phyloP scores from a whole-genome alignment of 53 echinoderm and acorn worm species.

The Stichopus horrens region DNA sequence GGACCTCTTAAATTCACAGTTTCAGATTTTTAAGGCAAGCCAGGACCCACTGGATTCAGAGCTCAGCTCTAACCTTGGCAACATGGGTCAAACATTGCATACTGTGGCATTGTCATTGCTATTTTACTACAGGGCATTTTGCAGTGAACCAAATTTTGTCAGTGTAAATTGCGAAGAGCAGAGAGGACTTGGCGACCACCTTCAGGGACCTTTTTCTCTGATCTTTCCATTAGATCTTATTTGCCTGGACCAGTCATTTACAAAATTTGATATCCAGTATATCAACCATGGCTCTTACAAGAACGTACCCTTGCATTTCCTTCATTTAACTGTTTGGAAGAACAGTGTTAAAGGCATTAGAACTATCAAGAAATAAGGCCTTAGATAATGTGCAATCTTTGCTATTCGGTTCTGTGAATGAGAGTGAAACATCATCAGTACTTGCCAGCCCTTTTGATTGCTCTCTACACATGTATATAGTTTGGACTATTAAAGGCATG shows the following conservation, averaged over 20 bases:
- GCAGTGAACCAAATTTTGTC: constrained; percentile 1
- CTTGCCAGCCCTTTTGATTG: neutral
- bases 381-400: constrained; percentile 19
- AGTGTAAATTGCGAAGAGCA: constrained; percentile 22
- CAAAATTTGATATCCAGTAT: constrained; percentile 9
- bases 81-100: neutral
- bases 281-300: constrained; percentile 28
- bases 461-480: neutral
- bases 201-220: neutral
- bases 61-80: neutral
- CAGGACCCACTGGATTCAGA: no score
- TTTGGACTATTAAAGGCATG: neutral
- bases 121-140: constrained; percentile 30
- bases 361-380: constrained; percentile 26
- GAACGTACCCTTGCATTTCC: constrained; percentile 21
- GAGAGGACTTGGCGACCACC: neutral
- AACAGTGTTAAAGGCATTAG: constrained; percentile 12
- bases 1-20: no score
- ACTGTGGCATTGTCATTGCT: constrained; percentile 21
- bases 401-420: constrained; percentile 16
- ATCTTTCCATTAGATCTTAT: neutral
- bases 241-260: constrained; percentile 1
- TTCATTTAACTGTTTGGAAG: constrained; percentile 26
- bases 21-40: no score
- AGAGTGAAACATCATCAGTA: constrained; percentile 8